Base-by-base conservation (phyloP, 2,113 vertebrate species). In the Felis chaus region DNA sequence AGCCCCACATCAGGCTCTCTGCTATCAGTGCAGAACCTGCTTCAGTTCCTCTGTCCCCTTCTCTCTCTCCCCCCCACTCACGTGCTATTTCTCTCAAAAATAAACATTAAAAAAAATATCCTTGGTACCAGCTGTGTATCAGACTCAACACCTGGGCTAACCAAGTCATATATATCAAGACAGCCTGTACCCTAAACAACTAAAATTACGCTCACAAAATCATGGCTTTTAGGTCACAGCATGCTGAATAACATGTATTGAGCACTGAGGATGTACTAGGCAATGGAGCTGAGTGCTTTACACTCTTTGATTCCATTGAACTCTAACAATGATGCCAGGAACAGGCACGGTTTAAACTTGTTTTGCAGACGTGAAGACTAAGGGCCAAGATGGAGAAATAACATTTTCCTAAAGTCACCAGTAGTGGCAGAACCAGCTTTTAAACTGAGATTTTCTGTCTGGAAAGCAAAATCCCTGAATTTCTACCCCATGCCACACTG, bases 361-460 rank as follows among this genome's bases (percentile, higher is more conserved):
- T n/a, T 81, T 84, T 85, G 19, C n/a, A 84, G 25, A n/a, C 61
- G 29, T 63, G 25, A 76, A 83, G 50, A 39, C 1, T n/a, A 27
- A 96, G 15, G 3, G 2, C 41, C 12, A 21, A 2, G 33, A 29
- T 31, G 10, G n/a, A 25, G 7, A 68, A 45, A 33, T 19, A n/a
- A 85, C 36, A 90, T 53, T 82, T 91, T 79, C 61, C 55, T 91
- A 33, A 89, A 69, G 36, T 87, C 48, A 87, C 29, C 53, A 29
- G 4, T 14, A n/a, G 5, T 31, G 10, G 29, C 36, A 79, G 31
- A 93, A 31, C 6, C 9, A 74, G 31, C 74, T 92, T 94, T 93
- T 66, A 57, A 93, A 78, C 13, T 73, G 39, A 76, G 48, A 76
- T 69, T 93, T 95, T 96, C 74, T 78, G 39, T 69, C 11, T 92